Percentiles rank a stretch among this genome's conserved stretches.
Evolutionary conservation across 1,140 invertebrate genomes (phyloP).

Genomic region (Drosophila chauvacae): DNA sequence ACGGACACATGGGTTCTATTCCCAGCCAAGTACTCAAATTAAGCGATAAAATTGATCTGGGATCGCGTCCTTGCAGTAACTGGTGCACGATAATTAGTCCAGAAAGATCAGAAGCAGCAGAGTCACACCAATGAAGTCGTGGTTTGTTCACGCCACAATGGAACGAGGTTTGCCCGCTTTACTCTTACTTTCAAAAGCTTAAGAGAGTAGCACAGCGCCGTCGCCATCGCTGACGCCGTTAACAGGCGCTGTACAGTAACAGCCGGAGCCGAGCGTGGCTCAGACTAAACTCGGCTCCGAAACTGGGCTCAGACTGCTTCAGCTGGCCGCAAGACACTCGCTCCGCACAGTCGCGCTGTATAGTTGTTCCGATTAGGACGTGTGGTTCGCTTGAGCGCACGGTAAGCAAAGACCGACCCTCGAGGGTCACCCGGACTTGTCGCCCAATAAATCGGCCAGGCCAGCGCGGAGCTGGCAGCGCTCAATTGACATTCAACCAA

Average conservation of each 20-base stretch:
- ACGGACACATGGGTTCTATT: slow-evolving; percentile 16
- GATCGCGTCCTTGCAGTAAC: slow-evolving; percentile 3
- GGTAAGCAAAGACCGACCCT: slow-evolving; percentile 53
- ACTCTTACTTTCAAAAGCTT: slow-evolving; percentile 81
- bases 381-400: slow-evolving; percentile 69
- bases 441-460: neutral
- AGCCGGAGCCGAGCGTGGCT: slow-evolving; percentile 18
- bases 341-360: slow-evolving; percentile 68
- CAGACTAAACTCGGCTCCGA: slow-evolving; percentile 37
- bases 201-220: slow-evolving; percentile 44
- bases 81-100: slow-evolving; percentile 21
- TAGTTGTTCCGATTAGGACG: slow-evolving; percentile 71
- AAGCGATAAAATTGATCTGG: slow-evolving; percentile 8
- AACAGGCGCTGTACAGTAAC: slow-evolving; percentile 58
- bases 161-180: slow-evolving; percentile 26
- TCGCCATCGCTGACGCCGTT: neutral
- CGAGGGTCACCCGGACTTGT: slow-evolving; percentile 16
- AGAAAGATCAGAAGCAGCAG: slow-evolving; percentile 9
- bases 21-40: slow-evolving; percentile 5
- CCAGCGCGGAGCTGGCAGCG: slow-evolving; percentile 1
- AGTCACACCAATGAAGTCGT: neutral
- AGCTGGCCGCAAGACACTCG: slow-evolving; percentile 55
- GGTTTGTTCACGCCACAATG: slow-evolving; percentile 27
- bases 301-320: slow-evolving; percentile 32
- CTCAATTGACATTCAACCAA: neutral